A percentile compares a stretch with the other conserved stretches of the same genome.
phyloP scores from a whole-genome alignment of 2,113 vertebrate species.

The Nyctereutes procyonoides region DNA sequence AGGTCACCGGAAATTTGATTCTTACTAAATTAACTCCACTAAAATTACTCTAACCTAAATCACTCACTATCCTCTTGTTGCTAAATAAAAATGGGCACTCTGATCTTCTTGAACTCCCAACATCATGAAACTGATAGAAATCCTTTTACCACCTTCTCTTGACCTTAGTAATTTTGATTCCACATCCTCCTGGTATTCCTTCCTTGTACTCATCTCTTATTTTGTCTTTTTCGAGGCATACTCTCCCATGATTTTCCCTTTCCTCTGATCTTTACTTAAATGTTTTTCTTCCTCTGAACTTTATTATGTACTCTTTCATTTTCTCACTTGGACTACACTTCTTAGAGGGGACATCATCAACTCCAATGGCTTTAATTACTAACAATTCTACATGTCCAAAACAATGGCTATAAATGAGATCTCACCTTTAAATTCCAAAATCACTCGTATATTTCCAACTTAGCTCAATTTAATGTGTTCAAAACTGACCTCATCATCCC shows the following conservation, averaged over 20 bases:
- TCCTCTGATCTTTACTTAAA: background rate
- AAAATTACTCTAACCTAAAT: background rate
- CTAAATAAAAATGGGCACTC: background rate
- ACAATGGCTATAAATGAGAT: background rate
- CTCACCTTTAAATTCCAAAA: background rate
- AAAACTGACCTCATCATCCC: background rate
- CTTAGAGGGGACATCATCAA: background rate
- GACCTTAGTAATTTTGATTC: background rate
- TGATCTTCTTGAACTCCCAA: background rate
- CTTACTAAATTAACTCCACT: background rate
- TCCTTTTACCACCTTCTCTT: background rate
- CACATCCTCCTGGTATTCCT: background rate
- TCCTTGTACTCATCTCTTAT: background rate
- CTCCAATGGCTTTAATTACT: background rate
- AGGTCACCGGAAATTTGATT: background rate
- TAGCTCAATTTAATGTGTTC: background rate
- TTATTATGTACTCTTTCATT: background rate
- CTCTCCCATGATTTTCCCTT: background rate
- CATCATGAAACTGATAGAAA: conserved; percentile 3
- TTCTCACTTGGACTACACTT: background rate
- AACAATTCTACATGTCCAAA: background rate
- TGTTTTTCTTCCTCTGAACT: background rate
- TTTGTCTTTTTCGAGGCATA: background rate
- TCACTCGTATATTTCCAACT: background rate
- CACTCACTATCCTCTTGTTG: background rate